Percentiles rank a stretch among this genome's conserved stretches.
Conservation (phyloP, 2,797 vertebrate species). For the Sebastes itinus region DNA sequence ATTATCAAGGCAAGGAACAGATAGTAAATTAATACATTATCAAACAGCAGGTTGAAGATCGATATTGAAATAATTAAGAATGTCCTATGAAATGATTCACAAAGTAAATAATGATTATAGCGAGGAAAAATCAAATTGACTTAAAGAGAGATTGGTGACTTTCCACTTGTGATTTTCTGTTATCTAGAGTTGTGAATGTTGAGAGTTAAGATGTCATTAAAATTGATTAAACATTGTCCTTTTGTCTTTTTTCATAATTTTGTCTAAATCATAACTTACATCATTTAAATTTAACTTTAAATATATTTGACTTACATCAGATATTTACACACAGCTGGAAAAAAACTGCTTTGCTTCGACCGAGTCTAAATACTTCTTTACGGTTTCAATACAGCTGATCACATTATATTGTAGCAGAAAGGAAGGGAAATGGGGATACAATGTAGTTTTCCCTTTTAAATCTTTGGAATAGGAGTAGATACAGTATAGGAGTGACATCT, state of each 20-base stretch:
- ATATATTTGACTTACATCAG: not conserved
- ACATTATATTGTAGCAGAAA: not conserved
- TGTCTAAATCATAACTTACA: not conserved
- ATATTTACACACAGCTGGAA: not conserved
- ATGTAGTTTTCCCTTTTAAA: not conserved
- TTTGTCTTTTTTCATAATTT: not conserved
- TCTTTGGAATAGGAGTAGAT: not conserved
- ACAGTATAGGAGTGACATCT: not conserved
- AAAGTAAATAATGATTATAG: not conserved
- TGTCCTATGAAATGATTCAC: not conserved
- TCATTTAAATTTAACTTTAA: not conserved
- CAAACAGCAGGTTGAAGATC: not conserved
- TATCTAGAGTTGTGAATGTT: not conserved
- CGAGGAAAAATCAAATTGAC: not conserved
- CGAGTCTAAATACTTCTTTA: not conserved
- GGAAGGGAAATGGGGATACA: not conserved
- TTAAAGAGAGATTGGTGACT: not conserved
- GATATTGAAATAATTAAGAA: not conserved
- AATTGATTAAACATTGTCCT: not conserved
- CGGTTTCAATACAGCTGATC: not conserved
- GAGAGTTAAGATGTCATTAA: not conserved
- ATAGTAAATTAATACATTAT: not conserved
- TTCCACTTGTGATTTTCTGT: not conserved
- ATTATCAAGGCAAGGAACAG: not conserved
- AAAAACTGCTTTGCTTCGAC: not conserved